phyloP scores from a whole-genome alignment of 2,797 vertebrate species.

The Coilia nasus region DNA sequence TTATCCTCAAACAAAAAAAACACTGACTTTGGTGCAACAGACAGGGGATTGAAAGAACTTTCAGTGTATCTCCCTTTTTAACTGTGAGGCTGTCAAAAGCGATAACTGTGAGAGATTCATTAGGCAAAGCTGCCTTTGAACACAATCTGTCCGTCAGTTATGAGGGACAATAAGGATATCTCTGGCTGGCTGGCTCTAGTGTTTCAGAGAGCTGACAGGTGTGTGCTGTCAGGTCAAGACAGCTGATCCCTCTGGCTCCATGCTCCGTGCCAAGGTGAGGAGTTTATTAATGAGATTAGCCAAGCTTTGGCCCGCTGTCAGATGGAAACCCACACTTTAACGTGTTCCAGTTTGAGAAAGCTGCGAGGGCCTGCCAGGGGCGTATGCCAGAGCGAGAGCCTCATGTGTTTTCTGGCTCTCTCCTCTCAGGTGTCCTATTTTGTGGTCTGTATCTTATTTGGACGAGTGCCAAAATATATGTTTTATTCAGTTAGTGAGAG shows the following conservation, averaged over 20 bases:
- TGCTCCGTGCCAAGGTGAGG: constrained; percentile 20
- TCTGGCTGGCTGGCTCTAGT: neutral
- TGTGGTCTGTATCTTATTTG: neutral
- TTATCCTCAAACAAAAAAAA: neutral
- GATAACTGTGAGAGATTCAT: neutral
- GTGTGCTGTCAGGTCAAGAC: neutral
- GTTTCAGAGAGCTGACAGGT: constrained; percentile 3
- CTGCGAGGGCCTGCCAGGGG: no score
- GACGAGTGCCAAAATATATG: neutral
- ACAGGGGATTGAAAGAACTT: neutral
- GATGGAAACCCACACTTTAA: constrained; percentile 30
- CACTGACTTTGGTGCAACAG: neutral
- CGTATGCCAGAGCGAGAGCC: neutral
- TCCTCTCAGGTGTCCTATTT: neutral
- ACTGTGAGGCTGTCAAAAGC: neutral
- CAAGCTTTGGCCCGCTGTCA: constrained; percentile 28
- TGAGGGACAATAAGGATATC: neutral
- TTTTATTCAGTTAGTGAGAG: neutral
- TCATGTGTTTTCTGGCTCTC: neutral
- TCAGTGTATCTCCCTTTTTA: neutral
- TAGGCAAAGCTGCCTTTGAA: neutral
- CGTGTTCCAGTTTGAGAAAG: constrained; percentile 26
- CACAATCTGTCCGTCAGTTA: neutral
- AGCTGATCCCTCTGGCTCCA: neutral
- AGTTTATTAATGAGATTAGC: constrained; percentile 37